phyloP scores from a whole-genome alignment of 2,888 invertebrate species.

The Auanema freiburgensis region DNA sequence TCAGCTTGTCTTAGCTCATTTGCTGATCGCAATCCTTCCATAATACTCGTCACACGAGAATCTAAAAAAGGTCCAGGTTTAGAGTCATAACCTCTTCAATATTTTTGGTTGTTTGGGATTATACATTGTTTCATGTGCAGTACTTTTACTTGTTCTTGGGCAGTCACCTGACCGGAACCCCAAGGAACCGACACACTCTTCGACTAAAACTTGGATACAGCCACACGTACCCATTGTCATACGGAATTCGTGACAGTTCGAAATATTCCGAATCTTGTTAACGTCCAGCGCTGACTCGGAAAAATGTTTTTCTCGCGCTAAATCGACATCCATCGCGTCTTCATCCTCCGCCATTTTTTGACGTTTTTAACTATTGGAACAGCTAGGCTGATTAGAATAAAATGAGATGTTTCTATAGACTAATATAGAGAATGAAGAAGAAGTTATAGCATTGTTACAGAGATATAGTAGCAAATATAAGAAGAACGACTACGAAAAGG shows the following conservation, averaged over 20 bases:
- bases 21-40: constrained; percentile 49
- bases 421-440: too few relatives aligned
- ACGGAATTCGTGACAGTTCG: constrained; percentile 5
- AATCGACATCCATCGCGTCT: constrained; percentile 8
- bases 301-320: background rate
- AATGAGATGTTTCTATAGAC: too few relatives aligned
- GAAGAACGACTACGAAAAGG: constrained; percentile 20
- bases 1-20: constrained; percentile 58
- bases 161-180: too few relatives aligned
- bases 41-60: constrained; percentile 42
- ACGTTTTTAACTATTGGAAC: too few relatives aligned
- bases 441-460: background rate
- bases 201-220: too few relatives aligned
- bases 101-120: background rate
- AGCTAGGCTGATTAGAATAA: too few relatives aligned
- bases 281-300: background rate
- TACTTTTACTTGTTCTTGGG: too few relatives aligned
- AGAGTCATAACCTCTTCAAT: background rate
- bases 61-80: constrained; percentile 33
- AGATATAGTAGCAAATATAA: too few relatives aligned
- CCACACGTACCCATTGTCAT: background rate
- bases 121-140: background rate
- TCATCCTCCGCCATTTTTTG: background rate
- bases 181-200: background rate
- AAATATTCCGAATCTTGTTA: constrained; percentile 5